Base-by-base conservation (phyloP, 2,888 invertebrate genomes). In the Athalia rosae region DNA sequence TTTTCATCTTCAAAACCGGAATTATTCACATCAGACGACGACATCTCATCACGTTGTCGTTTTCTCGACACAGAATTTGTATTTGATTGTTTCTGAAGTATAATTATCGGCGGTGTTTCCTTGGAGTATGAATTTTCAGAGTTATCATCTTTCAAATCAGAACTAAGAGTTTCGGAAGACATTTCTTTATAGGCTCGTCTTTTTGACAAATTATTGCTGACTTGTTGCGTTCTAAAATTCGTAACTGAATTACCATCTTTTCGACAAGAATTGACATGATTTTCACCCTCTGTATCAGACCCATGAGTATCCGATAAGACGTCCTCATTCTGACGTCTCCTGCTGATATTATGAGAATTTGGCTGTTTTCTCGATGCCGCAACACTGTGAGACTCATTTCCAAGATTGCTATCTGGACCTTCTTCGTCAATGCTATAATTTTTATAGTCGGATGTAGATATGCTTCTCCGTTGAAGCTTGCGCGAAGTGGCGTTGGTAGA, bases 261-360 rank as follows among this genome's bases (percentile, higher is more conserved):
- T 11, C 82, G 81, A 48, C 81, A 83, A n/a, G 83, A 76, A 80
- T 81, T 82, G 47, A 85, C 83, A 45, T 84, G 84, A 76, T 85
- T 86, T 47, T 84, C 84, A 11, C 81, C 82, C 9, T 84, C 84
- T 0, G 78, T 77, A 7, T 82, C 82, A 2, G 83, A 80, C 43
- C 85, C 84, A 5, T 83, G 82, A 3, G 80, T 71, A n/a, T 84
- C 85, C 4, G 83, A 79, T 0, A 83, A 81, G 3, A 77, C 74
- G 15, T 71, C 71, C 15, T 71, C 28, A 76, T 73, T 53, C 64
- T 78, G 3, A 78, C 62, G 4, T 83, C 84, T 15, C 56, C 45
- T 62, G 48, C 47, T 56, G 64, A 64, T 53, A 47, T 59, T 71
- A 45, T 73, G 69, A 81, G 81, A 41, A 4, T 80, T 80, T 1